Evolutionary conservation across 2,797 vertebrate species (phyloP), one percentile per base, ranked within the genome.

Genomic region (Manis javanica): DNA sequence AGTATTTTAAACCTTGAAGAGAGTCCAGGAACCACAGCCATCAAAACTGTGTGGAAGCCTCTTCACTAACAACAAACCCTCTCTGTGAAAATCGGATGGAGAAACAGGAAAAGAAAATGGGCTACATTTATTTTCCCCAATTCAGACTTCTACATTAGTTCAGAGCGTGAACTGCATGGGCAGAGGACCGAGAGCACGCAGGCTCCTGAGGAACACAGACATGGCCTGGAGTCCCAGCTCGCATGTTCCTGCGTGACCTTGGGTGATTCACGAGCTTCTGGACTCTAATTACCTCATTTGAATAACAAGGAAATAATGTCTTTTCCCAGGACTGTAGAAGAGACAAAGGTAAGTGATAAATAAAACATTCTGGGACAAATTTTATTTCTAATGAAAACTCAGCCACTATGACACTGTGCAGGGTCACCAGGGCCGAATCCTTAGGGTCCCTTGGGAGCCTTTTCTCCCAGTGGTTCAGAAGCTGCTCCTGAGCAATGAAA

Each of bases 221-320:
- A 29, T 69, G 46, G 57, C 13, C 29, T 68, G n/a, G 77, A 69
- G 37, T 77, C 34, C 59, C 39, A 13, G 31, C 66, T 34, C 6
- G 66, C 42, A 3, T 12, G 29, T 68, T 53, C 61, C 68, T 75
- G 6, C 11, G 71, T 77, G 95, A 96, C 91, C 81, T 90, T 61
- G 85, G 88, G 31, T 64, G 89, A 87, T 42, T 69, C 29, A 1
- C 74, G 49, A 89, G 75, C n/a, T 63, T 69, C 74, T 69, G 37
- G 55, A 19, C 31, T 89, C 55, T 95, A 89, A 87, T 87, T 89
- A n/a, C 39, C 51, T 93, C 83, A 59, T 91, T 93, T 94, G 64
- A 96, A 95, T 93, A 91, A 97, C 68, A 87, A 91, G 71, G 42
- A 84, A 88, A 89, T 89, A 68, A 57, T 68, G 72, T 59, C n/a